phyloP scores from a whole-genome alignment of 2,113 vertebrate species.

The Leptobrachium ailaonicum region DNA sequence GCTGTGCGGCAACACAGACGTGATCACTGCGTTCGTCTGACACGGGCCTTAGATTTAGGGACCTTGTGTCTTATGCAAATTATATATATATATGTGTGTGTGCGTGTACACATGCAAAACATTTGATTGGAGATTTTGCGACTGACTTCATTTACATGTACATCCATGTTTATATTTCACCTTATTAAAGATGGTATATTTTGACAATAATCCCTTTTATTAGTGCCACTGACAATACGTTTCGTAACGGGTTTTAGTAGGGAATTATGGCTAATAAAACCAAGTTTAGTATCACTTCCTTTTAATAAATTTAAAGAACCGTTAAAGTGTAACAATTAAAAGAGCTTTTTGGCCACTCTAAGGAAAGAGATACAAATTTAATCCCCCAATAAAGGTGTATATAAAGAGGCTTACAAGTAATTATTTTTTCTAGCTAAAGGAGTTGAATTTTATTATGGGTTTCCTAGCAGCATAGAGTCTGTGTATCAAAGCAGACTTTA shows the following conservation, averaged over 20 bases:
- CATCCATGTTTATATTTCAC: too few species aligned
- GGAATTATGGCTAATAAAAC: constrained; percentile 36
- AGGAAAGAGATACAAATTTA: constrained; percentile 14
- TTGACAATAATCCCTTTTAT: constrained; percentile 14
- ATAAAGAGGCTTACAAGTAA: constrained; percentile 33
- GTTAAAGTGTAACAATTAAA: constrained; percentile 42
- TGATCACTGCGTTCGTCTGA: too few species aligned
- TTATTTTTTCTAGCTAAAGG: constrained; percentile 24
- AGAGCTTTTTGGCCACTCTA: constrained; percentile 19
- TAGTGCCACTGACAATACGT: constrained; percentile 3
- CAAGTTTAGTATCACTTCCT: constrained; percentile 7
- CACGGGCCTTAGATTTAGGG: too few species aligned
- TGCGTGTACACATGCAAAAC: too few species aligned
- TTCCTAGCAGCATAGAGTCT: constrained; percentile 22
- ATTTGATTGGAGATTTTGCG: too few species aligned
- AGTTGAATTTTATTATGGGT: constrained; percentile 26
- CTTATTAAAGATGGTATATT: not conserved
- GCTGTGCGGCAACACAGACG: too few species aligned
- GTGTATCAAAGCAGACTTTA: not conserved
- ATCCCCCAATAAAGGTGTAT: constrained; percentile 38
- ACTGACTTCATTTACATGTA: too few species aligned
- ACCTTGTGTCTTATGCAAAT: too few species aligned
- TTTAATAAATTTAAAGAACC: not conserved
- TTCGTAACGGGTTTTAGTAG: constrained; percentile 30
- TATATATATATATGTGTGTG: too few species aligned